Conservation (phyloP, 2,113 vertebrate species). For the Muntiacus muntjak region DNA sequence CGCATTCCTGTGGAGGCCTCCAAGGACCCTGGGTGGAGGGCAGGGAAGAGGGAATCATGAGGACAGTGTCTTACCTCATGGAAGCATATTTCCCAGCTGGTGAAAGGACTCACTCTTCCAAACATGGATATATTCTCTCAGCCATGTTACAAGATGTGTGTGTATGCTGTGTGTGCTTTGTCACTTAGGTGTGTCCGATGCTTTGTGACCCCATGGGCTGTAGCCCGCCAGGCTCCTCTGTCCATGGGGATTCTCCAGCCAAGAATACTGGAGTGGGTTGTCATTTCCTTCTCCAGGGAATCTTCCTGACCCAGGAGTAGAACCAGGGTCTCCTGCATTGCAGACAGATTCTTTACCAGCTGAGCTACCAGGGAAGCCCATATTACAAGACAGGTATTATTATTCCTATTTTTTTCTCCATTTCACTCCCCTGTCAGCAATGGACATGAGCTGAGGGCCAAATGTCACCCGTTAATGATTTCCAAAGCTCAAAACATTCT, state of each 20-base stretch:
- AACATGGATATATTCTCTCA: not conserved
- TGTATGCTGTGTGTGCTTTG: not conserved
- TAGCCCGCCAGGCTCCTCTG: not conserved
- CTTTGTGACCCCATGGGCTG: not conserved
- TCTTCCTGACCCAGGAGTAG: not conserved
- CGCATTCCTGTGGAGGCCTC: not conserved
- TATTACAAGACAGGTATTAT: not conserved
- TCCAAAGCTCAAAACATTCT: not conserved
- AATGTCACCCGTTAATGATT: not conserved
- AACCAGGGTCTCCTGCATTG: not conserved
- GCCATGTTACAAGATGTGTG: not conserved
- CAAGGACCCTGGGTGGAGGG: not conserved
- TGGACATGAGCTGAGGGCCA: not conserved
- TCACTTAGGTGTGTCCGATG: not conserved
- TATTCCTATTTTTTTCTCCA: not conserved
- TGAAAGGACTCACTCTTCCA: not conserved
- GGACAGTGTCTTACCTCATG: not conserved
- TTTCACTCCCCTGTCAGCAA: not conserved
- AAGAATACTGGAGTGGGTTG: not conserved
- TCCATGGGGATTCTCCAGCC: not conserved
- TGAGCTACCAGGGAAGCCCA: not conserved
- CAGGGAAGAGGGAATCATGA: not conserved
- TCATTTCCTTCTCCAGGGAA: not conserved
- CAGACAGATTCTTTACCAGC: not conserved
- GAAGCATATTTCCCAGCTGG: not conserved